Conservation (phyloP, 2,113 vertebrate species). For the Clarias magur region DNA sequence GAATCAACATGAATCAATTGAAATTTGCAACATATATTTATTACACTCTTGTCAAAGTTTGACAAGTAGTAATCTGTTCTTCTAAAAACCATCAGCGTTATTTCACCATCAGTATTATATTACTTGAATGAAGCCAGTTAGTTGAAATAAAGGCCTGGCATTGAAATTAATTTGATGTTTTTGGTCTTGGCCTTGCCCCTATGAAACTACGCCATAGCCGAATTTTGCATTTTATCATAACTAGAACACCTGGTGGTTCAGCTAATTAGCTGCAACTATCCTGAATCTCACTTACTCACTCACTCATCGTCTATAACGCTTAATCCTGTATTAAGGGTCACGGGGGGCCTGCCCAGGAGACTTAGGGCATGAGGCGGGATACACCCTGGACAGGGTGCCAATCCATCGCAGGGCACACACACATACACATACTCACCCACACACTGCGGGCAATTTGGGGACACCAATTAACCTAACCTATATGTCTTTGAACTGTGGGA, state of each 20-base stretch:
- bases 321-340: too few species aligned
- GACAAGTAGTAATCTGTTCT: background rate
- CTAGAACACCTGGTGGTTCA: background rate
- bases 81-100: background rate
- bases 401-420: too few species aligned
- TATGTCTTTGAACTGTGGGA: too few species aligned
- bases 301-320: too few species aligned
- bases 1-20: slow-evolving; percentile 40
- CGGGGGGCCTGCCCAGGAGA: too few species aligned
- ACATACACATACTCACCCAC: too few species aligned
- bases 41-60: background rate
- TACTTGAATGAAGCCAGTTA: background rate
- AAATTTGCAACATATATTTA: background rate
- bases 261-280: background rate
- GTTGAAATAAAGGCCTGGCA: background rate
- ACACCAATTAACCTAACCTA: too few species aligned
- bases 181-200: background rate
- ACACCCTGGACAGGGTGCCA: too few species aligned
- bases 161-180: background rate
- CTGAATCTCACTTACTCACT: background rate
- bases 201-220: background rate
- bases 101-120: background rate
- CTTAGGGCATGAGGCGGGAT: too few species aligned
- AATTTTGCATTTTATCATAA: background rate
- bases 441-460: too few species aligned